Conservation (phyloP, 2,888 invertebrate species). For the Iselma pallidipennis region DNA sequence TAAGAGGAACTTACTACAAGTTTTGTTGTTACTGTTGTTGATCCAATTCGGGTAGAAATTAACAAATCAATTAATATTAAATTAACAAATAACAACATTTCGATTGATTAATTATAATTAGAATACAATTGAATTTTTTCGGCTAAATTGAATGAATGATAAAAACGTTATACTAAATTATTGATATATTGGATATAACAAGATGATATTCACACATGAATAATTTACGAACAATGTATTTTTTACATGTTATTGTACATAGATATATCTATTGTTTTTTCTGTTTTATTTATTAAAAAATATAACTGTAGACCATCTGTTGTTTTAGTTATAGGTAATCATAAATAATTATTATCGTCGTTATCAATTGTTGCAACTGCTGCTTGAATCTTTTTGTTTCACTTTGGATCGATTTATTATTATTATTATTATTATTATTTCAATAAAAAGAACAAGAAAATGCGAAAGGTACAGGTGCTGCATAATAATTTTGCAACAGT, state of each 20-base stretch:
- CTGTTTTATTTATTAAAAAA: too few relatives aligned
- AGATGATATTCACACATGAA: slow-evolving; percentile 2
- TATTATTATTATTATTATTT: neutral
- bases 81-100: neutral
- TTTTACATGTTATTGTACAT: too few relatives aligned
- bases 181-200: slow-evolving; percentile 2
- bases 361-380: neutral
- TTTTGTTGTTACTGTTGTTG: neutral
- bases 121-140: too few relatives aligned
- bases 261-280: too few relatives aligned
- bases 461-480: too few relatives aligned
- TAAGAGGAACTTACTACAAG: neutral
- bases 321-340: neutral
- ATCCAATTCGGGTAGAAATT: neutral
- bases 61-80: neutral
- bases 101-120: too few relatives aligned
- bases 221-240: neutral
- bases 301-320: neutral
- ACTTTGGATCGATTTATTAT: too few relatives aligned
- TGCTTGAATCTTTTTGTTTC: too few relatives aligned
- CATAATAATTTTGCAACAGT: too few relatives aligned
- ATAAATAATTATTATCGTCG: neutral
- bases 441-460: too few relatives aligned
- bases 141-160: neutral
- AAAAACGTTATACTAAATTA: neutral